Conservation (phyloP, 2,113 vertebrate genomes). For the Platichthys flesus region DNA sequence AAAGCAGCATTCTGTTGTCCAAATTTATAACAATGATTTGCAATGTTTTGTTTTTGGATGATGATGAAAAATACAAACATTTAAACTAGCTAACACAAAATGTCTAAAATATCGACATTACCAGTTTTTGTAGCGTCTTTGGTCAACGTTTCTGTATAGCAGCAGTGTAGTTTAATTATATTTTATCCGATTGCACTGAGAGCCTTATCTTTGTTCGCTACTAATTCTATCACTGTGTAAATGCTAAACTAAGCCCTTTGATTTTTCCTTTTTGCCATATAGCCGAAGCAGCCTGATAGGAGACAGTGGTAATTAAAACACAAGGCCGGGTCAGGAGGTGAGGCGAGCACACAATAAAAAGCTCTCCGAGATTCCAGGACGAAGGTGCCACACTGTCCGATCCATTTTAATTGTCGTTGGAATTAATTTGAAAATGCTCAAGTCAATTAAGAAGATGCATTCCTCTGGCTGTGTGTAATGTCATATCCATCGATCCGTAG, state of each 20-base stretch:
- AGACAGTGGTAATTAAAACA: constrained; percentile 69
- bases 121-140: too few species aligned
- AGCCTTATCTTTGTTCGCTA: constrained; percentile 16
- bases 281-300: constrained; percentile 42
- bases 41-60: too few species aligned
- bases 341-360: constrained; percentile 48
- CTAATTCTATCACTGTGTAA: constrained; percentile 39
- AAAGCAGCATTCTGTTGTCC: too few species aligned
- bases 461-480: constrained; percentile 70
- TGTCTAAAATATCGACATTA: neutral
- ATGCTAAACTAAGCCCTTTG: constrained; percentile 49
- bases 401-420: constrained; percentile 74
- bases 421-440: constrained; percentile 73
- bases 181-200: constrained; percentile 17
- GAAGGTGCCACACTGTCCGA: constrained; percentile 55
- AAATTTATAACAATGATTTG: too few species aligned
- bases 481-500: constrained; percentile 75
- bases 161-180: constrained; percentile 27
- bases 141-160: neutral
- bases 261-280: constrained; percentile 35
- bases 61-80: neutral
- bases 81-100: neutral
- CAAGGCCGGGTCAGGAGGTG: constrained; percentile 44
- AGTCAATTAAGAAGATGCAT: constrained; percentile 79
- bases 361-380: constrained; percentile 30